A percentile compares a stretch with the other conserved stretches of the same genome.
Evolutionary conservation across 2,797 vertebrate genomes (phyloP).

Genomic region (Etheostoma nigrum): DNA sequence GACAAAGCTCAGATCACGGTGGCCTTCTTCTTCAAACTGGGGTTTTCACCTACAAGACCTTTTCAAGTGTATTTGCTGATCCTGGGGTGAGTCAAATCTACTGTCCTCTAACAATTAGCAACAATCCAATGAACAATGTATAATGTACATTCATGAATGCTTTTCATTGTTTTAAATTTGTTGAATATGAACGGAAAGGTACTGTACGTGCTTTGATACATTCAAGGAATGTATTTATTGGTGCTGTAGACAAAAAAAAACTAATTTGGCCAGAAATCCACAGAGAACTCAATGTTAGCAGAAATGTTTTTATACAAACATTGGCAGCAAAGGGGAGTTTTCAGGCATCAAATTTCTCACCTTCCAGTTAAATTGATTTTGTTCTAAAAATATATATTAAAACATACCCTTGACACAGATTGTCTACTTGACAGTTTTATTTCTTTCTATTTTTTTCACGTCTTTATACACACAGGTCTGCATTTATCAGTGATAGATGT

Average conservation of each 20-base stretch:
- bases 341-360: not conserved
- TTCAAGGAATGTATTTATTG: slow-evolving; percentile 2
- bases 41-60: slow-evolving; percentile 90
- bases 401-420: not conserved
- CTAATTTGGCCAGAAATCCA: not conserved
- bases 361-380: not conserved
- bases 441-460: not conserved
- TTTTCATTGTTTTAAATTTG: not conserved
- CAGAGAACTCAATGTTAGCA: no score
- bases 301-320: no score
- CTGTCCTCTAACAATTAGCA: not conserved
- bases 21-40: slow-evolving; percentile 95
- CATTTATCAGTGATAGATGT: slow-evolving; percentile 35
- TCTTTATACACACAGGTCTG: not conserved
- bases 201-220: not conserved
- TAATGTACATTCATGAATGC: not conserved
- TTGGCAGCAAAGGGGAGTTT: no score
- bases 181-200: not conserved
- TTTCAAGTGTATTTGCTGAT: slow-evolving; percentile 89
- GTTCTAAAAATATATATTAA: not conserved
- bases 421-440: not conserved
- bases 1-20: slow-evolving; percentile 93
- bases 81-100: slow-evolving; percentile 85
- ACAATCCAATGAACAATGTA: not conserved
- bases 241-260: not conserved